These are phyloP conservation scores for Strigamia transsilvanica DNA, from an alignment of 2,888 invertebrate genomes.

Conservation along the genomic window DNA sequence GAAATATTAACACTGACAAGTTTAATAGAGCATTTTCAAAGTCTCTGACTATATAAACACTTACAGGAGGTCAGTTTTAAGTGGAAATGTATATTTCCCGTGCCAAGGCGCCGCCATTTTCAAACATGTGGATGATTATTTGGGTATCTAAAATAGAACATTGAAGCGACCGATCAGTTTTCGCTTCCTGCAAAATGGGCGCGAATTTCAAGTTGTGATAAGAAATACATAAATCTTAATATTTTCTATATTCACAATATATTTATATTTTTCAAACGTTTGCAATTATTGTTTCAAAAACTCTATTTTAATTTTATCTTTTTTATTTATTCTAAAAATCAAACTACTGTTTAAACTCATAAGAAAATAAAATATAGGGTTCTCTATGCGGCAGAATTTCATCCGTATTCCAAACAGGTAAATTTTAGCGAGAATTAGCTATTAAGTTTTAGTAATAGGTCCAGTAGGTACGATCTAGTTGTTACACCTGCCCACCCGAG, in stretches of 20 bases:
- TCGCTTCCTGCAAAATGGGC: background rate
- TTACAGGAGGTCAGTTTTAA: background rate
- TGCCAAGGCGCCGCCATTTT: constrained; percentile 11
- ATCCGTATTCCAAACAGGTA: background rate
- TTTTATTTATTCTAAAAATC: too few relatives aligned
- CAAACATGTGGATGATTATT: background rate
- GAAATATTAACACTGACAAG: background rate
- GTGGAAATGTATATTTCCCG: background rate
- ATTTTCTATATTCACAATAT: too few relatives aligned
- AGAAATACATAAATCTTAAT: too few relatives aligned
- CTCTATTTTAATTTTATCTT: too few relatives aligned
- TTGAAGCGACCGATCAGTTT: background rate
- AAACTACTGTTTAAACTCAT: background rate
- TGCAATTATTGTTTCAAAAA: too few relatives aligned
- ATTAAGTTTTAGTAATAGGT: constrained; percentile 6
- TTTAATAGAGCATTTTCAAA: too few relatives aligned
- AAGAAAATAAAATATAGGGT: background rate
- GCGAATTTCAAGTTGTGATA: background rate
- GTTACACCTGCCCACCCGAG: constrained; percentile 22
- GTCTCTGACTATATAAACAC: background rate
- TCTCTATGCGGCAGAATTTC: background rate
- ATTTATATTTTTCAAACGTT: too few relatives aligned
- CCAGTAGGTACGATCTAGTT: constrained; percentile 8
- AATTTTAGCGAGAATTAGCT: background rate
- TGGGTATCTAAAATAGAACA: background rate